Base-by-base conservation (phyloP, 2,113 vertebrate genomes). In the Dicentrarchus labrax region DNA sequence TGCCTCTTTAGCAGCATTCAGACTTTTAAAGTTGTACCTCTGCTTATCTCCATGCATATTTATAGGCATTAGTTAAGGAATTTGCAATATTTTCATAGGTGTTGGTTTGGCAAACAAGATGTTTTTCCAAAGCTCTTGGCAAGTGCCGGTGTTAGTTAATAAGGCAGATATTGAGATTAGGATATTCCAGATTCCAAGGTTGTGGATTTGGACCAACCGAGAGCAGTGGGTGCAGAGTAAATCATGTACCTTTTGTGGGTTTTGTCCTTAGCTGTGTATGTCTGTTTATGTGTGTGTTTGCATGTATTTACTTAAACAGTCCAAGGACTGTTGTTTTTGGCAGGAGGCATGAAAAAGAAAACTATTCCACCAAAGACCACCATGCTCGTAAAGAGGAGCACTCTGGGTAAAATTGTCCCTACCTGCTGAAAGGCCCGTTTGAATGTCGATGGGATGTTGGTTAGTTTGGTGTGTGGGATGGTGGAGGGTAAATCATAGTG, bases 261-360 rank as follows among this genome's bases (percentile, higher is more conserved):
- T 73, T 76, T 77, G 60, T 50, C 12, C 21, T 15, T 13, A 1
- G 50, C 22, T 74, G 66, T 73, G 56, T 61, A 15, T 19, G 51
- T 50, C 4, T 53, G 62, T 69, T n/a, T 73, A 61, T 64, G 57
- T 82, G 57, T 82, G 48, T 12, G 21, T 47, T 43, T 75, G 67
- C 57, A 41, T 80, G 83, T 76, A 43, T 88, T 86, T 82, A 80
- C 68, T 74, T 71, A 62, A 64, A 50, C 30, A 41, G 67, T 41
- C 38, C 65, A 22, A 30, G 60, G 48, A 72, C 43, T 91, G 86
- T 89, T 86, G 89, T 88, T 91, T 88, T 85, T 94, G 86, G 92
- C 83, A 88, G 68, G 15, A 83, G 71, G 87, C 79, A 82, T 91
- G 87, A 89, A 87, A 80, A 85, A 82, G 66, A 82, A 88, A 90